Evolutionary conservation across 2,888 invertebrate genomes (phyloP).

Genomic region (Orthosia incerta): DNA sequence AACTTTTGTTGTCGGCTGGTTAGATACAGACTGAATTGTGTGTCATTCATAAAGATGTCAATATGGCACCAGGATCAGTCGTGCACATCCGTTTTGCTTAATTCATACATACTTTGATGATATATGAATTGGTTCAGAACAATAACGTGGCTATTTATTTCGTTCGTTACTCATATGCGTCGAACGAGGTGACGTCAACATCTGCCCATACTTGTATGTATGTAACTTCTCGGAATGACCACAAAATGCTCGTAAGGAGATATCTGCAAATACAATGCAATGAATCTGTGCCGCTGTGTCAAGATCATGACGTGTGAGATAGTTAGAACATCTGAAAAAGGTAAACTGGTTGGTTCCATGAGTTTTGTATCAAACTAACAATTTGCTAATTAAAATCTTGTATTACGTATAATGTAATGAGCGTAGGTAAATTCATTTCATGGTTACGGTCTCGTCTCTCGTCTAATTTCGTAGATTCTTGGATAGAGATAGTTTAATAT

Average conservation of each 20-base stretch:
- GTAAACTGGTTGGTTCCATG: slow-evolving; percentile 15
- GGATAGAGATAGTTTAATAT: slow-evolving; percentile 75
- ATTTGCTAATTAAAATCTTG: slow-evolving; percentile 28
- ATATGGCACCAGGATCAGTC: slow-evolving; percentile 83
- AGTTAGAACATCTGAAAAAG: slow-evolving; percentile 9
- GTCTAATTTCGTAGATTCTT: slow-evolving; percentile 74
- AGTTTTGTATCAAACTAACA: slow-evolving; percentile 19
- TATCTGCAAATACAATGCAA: slow-evolving; percentile 63
- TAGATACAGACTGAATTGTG: slow-evolving; percentile 54
- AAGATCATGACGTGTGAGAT: slow-evolving; percentile 43
- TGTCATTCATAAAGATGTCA: slow-evolving; percentile 85
- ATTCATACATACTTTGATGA: slow-evolving; percentile 73
- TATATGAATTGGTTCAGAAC: slow-evolving; percentile 73
- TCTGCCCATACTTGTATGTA: slow-evolving; percentile 57
- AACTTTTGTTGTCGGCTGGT: slow-evolving; percentile 41
- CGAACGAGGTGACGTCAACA: slow-evolving; percentile 64
- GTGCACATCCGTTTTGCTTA: slow-evolving; percentile 83
- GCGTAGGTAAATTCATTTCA: slow-evolving; percentile 65
- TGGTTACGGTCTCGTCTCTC: slow-evolving; percentile 68
- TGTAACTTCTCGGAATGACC: slow-evolving; percentile 69
- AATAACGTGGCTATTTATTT: slow-evolving; percentile 72
- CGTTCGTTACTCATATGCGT: slow-evolving; percentile 69
- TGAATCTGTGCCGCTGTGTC: slow-evolving; percentile 55
- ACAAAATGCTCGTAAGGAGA: slow-evolving; percentile 65
- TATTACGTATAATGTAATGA: slow-evolving; percentile 33